These are phyloP conservation scores for Microcebus ravelobensis DNA, from an alignment of 2,113 vertebrate species.

Conservation along the genomic window DNA sequence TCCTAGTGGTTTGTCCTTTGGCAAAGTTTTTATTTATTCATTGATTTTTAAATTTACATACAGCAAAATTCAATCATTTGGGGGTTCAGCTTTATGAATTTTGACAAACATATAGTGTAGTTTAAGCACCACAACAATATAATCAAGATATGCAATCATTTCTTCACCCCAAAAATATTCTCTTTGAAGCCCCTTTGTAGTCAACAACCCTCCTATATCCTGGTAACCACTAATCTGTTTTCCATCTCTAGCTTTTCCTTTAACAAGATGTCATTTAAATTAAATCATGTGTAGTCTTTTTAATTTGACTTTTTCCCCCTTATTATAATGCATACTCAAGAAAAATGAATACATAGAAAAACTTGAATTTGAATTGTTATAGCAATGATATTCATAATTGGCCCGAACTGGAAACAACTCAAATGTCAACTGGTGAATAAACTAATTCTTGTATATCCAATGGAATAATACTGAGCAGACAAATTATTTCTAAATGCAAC, in stretches of 20 bases:
- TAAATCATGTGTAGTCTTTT: neutral
- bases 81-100: neutral
- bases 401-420: neutral
- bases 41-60: neutral
- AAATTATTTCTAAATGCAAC: neutral
- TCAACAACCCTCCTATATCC: neutral
- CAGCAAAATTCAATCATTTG: neutral
- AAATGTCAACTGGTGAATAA: neutral
- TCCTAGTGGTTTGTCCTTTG: neutral
- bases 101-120: neutral
- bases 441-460: neutral
- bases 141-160: neutral
- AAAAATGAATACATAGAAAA: conserved; percentile 37
- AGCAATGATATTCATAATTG: neutral
- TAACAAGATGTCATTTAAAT: neutral
- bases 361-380: neutral
- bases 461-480: neutral
- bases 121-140: neutral
- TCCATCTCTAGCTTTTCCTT: neutral
- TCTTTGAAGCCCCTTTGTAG: neutral
- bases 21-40: neutral
- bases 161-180: neutral
- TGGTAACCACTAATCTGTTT: neutral
- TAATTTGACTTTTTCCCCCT: neutral
- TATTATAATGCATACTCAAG: neutral